Base-by-base conservation (phyloP, 2,888 invertebrate species). In the Nemoura dubitans region DNA sequence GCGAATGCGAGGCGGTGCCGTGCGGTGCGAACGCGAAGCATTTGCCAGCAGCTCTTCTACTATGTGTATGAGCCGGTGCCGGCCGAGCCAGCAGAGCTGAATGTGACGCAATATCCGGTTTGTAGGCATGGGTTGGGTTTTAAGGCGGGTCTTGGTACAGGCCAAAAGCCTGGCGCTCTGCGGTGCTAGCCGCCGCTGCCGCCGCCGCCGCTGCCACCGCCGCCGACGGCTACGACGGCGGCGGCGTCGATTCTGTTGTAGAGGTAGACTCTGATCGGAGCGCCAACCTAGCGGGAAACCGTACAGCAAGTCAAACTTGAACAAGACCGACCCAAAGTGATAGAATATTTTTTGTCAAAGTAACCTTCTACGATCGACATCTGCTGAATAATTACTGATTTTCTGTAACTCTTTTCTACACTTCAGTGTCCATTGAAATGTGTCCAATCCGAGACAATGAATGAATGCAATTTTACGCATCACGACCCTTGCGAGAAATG, bases 101-200 rank as follows among this genome's bases (percentile, higher is more conserved):
- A 26, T 27, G 42, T 87, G 84, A 80, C 85, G 86, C 85, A 87
- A 87, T 81, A 85, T 87, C 86, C 86, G 85, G 86, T 84, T 84
- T 86, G 82, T 43, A 82, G 86, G 26, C 83, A 84, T 86, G 86
- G 86, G 85, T 59, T 87, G 86, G 86, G 86, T 85, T 87, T 80
- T 36, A 36, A 83, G 43, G 36, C 83, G 43, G 81, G 81, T 81
- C 81, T 81, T 81, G 93, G 92, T 92, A 93, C 92, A 92, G 92
- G 92, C 92, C 92, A 92, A 92, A 92, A 92, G 93, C 92, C 92
- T 92, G 92, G 92, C 59, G 59, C 21, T 59, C 59, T 10, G 59
- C 59, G 59, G 16, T 59, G 59, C 59, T 59, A 59, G 59, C 59
- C 59, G 10, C 36, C 10, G 3, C 36, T 36, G 36, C 36, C 36